Percentiles rank a stretch among this genome's conserved stretches.
Conservation (phyloP, 2,113 vertebrate species). For the Pholis gunnellus region DNA sequence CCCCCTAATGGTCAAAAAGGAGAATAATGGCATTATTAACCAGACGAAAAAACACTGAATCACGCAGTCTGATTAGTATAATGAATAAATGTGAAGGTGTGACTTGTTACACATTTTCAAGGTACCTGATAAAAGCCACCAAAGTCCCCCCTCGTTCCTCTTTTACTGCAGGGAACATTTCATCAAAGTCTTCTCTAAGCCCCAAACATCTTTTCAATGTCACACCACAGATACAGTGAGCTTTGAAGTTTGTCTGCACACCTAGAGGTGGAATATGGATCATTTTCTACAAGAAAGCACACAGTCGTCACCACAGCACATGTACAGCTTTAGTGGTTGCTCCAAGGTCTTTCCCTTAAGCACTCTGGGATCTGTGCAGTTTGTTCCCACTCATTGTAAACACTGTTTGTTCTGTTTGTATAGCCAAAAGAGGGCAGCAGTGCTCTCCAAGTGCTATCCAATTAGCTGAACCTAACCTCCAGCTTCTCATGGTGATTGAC, state of each 20-base stretch:
- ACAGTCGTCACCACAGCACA: not conserved
- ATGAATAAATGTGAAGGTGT: not conserved
- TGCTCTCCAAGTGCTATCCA: slow-evolving; percentile 5
- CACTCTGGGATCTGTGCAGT: slow-evolving; percentile 6
- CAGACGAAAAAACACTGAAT: no score
- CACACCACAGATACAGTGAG: slow-evolving; percentile 7
- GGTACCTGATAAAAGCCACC: not conserved
- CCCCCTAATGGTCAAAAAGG: slow-evolving; percentile 1
- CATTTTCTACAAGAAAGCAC: not conserved
- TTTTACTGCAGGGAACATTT: not conserved
- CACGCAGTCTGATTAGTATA: not conserved
- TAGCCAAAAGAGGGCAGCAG: slow-evolving; percentile 66
- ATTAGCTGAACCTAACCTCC: not conserved
- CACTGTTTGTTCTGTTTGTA: not conserved
- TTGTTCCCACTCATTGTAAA: not conserved
- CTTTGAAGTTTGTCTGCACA: slow-evolving; percentile 27
- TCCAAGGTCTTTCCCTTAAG: not conserved
- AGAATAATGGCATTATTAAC: not conserved
- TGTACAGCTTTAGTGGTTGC: not conserved
- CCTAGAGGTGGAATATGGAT: not conserved
- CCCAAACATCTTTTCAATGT: not conserved
- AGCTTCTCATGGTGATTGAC: slow-evolving; percentile 3
- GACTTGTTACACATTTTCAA: not conserved
- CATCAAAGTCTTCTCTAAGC: slow-evolving; percentile 19
- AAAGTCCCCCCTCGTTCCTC: not conserved